Percentiles rank a stretch among this genome's conserved stretches.
Conservation (phyloP, 2,113 vertebrate genomes). For the Illadopsis cleaveri region DNA sequence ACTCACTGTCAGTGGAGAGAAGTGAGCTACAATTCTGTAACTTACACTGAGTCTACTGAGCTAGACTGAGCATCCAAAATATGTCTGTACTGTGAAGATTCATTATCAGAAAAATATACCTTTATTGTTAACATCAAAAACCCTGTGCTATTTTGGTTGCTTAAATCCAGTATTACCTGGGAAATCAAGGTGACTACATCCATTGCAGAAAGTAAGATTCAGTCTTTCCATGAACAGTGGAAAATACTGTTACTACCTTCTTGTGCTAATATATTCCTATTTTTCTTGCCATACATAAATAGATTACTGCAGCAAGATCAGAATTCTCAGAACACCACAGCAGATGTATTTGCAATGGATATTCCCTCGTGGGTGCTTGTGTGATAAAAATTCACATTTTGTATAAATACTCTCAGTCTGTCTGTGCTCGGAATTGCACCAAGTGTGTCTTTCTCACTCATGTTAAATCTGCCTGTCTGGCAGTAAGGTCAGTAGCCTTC, state of each 20-base stretch:
- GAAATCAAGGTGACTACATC: not conserved
- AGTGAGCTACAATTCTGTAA: not conserved
- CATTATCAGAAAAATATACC: not conserved
- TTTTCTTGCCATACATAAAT: not conserved
- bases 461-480: not conserved
- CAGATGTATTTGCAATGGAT: not conserved
- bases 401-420: not conserved
- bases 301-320: not conserved
- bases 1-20: not conserved
- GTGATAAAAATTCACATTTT: not conserved
- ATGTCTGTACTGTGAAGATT: not conserved
- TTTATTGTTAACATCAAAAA: not conserved
- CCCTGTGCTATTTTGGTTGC: not conserved
- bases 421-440: not conserved
- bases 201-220: not conserved
- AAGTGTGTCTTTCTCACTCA: not conserved
- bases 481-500: not conserved
- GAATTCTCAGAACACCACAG: not conserved
- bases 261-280: not conserved
- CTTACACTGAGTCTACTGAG: not conserved
- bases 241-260: not conserved
- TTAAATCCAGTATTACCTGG: not conserved
- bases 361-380: not conserved
- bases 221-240: not conserved
- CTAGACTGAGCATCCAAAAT: not conserved